These are phyloP conservation scores for Habroteleia sp. DNA, from an alignment of 2,888 invertebrate species.

Conservation along the genomic window DNA sequence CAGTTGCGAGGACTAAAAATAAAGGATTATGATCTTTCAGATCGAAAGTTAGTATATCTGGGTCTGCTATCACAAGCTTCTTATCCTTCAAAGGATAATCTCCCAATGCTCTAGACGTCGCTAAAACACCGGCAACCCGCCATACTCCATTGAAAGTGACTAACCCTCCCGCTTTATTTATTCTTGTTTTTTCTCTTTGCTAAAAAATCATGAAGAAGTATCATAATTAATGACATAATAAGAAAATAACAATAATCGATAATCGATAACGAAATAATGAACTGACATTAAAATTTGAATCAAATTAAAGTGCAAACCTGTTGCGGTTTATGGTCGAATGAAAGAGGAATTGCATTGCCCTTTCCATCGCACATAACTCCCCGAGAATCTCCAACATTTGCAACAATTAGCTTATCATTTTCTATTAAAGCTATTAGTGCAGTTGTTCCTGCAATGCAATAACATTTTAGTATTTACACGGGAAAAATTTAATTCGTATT, in stretches of 20 bases:
- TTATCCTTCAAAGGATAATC: slow-evolving; percentile 97
- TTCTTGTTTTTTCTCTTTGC: slow-evolving; percentile 94
- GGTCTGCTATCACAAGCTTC: slow-evolving; percentile 96
- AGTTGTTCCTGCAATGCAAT: slow-evolving; percentile 97
- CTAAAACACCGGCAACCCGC: slow-evolving; percentile 96
- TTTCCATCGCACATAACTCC: slow-evolving; percentile 96
- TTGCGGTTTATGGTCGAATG: slow-evolving; percentile 98
- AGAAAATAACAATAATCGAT: too few species aligned
- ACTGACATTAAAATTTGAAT: too few species aligned
- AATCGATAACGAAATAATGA: too few species aligned
- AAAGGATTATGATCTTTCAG: slow-evolving; percentile 91
- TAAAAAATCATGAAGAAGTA: too few species aligned
- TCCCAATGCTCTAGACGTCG: slow-evolving; percentile 96
- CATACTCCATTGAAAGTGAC: slow-evolving; percentile 98
- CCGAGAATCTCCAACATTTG: slow-evolving; percentile 97
- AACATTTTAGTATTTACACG: too few species aligned
- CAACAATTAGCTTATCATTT: slow-evolving; percentile 91
- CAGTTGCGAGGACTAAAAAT: slow-evolving; percentile 95
- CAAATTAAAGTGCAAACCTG: too few species aligned
- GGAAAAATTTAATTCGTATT: too few species aligned
- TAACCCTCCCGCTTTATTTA: slow-evolving; percentile 97
- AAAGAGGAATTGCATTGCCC: slow-evolving; percentile 94
- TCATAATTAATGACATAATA: too few species aligned
- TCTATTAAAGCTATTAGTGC: slow-evolving; percentile 94
- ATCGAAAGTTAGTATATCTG: slow-evolving; percentile 96